Conservation (phyloP, 1,140 invertebrate species). For the Drosophila erecta region DNA sequence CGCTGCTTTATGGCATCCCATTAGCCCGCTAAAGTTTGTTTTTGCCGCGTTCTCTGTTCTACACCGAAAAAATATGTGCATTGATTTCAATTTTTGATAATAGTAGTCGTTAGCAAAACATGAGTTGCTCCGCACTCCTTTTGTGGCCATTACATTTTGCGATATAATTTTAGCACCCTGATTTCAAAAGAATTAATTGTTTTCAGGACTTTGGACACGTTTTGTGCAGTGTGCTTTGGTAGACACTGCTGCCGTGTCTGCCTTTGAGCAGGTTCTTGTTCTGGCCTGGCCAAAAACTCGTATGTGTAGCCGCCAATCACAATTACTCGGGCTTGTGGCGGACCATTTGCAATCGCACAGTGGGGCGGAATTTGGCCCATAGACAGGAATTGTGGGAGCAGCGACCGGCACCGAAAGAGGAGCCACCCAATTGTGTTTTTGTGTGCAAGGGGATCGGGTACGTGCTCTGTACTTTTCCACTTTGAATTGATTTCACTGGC, state of each 20-base stretch:
- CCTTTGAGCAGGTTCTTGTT: slow-evolving; percentile 19
- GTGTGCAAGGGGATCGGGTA: slow-evolving; percentile 42
- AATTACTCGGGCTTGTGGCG: slow-evolving; percentile 58
- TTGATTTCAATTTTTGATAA: neutral
- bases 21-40: slow-evolving; percentile 68
- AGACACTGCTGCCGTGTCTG: neutral
- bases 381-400: slow-evolving; percentile 8
- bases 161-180: too few species aligned
- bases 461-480: slow-evolving; percentile 60
- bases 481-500: slow-evolving; percentile 60
- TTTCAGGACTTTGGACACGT: neutral
- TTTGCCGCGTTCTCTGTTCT: slow-evolving; percentile 18
- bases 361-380: slow-evolving; percentile 14
- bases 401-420: neutral
- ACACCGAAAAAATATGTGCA: slow-evolving; percentile 4
- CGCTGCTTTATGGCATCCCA: slow-evolving; percentile 68
- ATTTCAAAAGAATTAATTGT: neutral
- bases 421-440: slow-evolving; percentile 29
- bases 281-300: slow-evolving; percentile 35
- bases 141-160: too few species aligned
- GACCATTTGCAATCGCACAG: slow-evolving; percentile 49
- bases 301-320: slow-evolving; percentile 72
- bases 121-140: too few species aligned
- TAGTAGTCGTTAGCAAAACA: too few species aligned
- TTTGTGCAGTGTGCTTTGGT: slow-evolving; percentile 6